Base-by-base conservation (phyloP, 2,797 vertebrate genomes). In the Falco biarmicus region DNA sequence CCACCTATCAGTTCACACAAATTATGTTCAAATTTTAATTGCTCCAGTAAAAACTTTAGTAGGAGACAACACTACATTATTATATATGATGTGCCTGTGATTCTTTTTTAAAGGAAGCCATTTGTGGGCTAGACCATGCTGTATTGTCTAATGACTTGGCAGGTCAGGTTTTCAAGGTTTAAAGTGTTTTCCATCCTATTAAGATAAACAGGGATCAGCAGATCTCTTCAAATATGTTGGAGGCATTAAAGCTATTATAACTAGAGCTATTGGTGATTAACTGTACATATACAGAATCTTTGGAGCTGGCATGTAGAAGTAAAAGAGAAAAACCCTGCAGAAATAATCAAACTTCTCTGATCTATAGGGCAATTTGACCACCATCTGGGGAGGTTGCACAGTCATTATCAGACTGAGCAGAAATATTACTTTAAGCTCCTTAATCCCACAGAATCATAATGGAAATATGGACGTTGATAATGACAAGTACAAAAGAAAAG, bases 381-480 rank as follows among this genome's bases (percentile, higher is more conserved):
- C 31, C 54, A 66, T 80, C 48, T 74, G 66, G 66, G 60, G 73
- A 81, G 73, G 57, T n/a, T 91, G 24, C 32, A 79, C 20, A 65
- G 48, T 70, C 63, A 43, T 64, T 76, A 88, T 85, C 60, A 84
- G 28, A 21, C 54, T 95, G 73, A 70, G 60, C 17, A 96, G 87
- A 94, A 94, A 45, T 53, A 88, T 13, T 76, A 50, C 28, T 87
- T 41, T 34, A 77, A 75, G 18, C 8, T 78, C 34, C 61, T 66
- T 83, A 95, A 84, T 66, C n/a, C 32, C 50, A 92, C 34, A 83
- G 48, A 95, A 92, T 97, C 64, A 74, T 85, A 63, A 90, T 5
- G 28, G 73, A 96, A 96, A 97, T 86, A 95, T 65, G 68, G 87
- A 95, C 89, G 68, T n/a, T 93, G 93, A 92, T 96, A 95, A 92